phyloP scores from a whole-genome alignment of 2,888 invertebrate genomes.

The Pachydiplax longipennis region DNA sequence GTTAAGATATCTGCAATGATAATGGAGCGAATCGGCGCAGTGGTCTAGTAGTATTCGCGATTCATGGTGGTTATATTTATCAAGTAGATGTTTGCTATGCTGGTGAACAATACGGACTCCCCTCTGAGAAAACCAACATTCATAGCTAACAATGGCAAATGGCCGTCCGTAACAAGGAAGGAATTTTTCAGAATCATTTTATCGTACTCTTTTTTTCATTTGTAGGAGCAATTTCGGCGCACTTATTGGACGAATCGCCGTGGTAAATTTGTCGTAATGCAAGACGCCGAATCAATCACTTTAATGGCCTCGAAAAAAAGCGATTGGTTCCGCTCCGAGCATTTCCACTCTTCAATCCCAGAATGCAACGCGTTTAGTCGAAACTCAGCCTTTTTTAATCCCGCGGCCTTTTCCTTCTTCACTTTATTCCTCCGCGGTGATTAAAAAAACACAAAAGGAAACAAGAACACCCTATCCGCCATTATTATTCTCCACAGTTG shows the following conservation, averaged over 20 bases:
- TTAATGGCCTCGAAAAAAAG: neutral
- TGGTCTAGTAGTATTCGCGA: no score
- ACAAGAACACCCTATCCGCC: neutral
- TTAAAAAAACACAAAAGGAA: neutral
- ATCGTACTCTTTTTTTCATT: neutral
- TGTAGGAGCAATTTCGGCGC: neutral
- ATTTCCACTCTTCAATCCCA: neutral
- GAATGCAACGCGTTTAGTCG: neutral
- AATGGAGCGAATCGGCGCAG: no score
- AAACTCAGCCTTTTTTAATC: neutral
- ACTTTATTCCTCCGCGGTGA: neutral
- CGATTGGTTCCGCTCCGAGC: neutral
- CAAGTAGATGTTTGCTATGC: no score
- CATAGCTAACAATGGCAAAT: no score
- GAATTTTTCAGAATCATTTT: no score
- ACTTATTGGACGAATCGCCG: neutral
- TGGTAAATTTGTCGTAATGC: neutral
- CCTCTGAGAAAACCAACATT: no score
- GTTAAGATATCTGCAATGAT: no score
- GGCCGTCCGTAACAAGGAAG: no score
- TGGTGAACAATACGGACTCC: no score
- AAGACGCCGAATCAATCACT: neutral
- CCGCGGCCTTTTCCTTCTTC: neutral
- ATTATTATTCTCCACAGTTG: slow-evolving; percentile 24
- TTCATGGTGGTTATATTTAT: no score